A percentile compares a stretch with the other conserved stretches of the same genome.
Conservation (phyloP, 2,113 vertebrate species). For the Lethenteron camtschaticum region DNA sequence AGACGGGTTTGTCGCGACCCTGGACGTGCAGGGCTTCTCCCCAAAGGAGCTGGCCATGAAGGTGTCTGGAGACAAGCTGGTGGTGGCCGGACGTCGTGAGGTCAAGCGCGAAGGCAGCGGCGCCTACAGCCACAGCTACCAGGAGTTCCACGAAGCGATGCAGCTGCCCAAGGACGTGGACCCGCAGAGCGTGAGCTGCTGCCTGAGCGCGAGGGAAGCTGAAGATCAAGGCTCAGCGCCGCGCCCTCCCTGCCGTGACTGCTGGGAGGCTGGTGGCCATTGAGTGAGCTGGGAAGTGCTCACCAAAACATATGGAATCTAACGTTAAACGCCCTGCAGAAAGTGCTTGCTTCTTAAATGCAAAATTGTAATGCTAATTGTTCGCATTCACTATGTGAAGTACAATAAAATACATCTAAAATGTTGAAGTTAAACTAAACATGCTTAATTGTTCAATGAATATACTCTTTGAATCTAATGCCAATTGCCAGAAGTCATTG, state of each 20-base stretch:
- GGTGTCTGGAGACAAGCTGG: not conserved
- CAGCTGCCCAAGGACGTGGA: conserved; percentile 1
- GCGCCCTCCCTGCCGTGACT: not conserved
- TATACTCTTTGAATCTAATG: too few relatives aligned
- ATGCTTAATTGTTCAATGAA: too few relatives aligned
- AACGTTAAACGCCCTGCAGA: too few relatives aligned
- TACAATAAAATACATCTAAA: too few relatives aligned
- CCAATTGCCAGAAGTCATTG: too few relatives aligned
- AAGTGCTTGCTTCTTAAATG: too few relatives aligned
- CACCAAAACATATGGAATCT: not conserved
- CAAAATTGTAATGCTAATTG: too few relatives aligned
- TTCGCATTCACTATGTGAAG: too few relatives aligned
- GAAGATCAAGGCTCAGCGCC: conserved; percentile 1
- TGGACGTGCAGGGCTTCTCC: not conserved
- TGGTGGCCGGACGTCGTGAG: not conserved
- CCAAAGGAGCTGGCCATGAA: not conserved
- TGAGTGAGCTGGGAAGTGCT: not conserved
- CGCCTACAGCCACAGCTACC: not conserved
- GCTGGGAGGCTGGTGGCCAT: not conserved
- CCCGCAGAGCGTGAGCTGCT: conserved; percentile 3
- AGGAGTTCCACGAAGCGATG: conserved; percentile 2
- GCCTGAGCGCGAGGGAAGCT: not conserved
- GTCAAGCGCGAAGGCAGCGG: conserved; percentile 2
- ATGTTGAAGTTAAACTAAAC: too few relatives aligned
- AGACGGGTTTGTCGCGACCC: not conserved